A percentile compares a stretch with the other conserved stretches of the same genome.
Evolutionary conservation across 2,888 invertebrate genomes (phyloP).

Genomic region (Dryococelus australis): DNA sequence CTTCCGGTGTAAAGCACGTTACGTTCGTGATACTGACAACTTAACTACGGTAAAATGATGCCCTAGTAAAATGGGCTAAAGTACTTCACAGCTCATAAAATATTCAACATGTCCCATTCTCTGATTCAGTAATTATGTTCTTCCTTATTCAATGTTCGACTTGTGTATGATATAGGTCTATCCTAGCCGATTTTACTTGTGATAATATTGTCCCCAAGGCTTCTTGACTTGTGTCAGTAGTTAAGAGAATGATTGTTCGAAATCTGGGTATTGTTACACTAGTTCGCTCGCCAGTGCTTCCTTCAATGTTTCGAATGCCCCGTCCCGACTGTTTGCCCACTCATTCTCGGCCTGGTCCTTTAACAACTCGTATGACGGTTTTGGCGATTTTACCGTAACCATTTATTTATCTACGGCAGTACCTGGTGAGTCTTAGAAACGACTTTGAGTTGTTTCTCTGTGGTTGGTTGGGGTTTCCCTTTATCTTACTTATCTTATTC

Average conservation of each 20-base stretch:
- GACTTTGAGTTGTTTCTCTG: too few relatives aligned
- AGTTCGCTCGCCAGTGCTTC: constrained; percentile 28
- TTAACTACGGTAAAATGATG: constrained; percentile 53
- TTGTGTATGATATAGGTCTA: constrained; percentile 55
- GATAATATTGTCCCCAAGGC: constrained; percentile 52
- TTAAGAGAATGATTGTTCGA: constrained; percentile 50
- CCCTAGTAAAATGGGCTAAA: constrained; percentile 50
- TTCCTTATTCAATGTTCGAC: constrained; percentile 52
- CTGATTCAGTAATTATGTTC: constrained; percentile 55
- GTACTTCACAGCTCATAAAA: constrained; percentile 52
- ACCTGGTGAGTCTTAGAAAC: too few relatives aligned
- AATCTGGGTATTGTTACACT: constrained; percentile 44
- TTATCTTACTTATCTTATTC: too few relatives aligned
- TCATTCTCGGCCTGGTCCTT: too few relatives aligned
- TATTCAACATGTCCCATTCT: constrained; percentile 55
- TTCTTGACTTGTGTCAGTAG: constrained; percentile 54
- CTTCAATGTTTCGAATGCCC: constrained; percentile 34
- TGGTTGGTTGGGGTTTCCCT: too few relatives aligned
- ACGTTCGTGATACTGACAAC: too few relatives aligned
- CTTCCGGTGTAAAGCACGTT: too few relatives aligned
- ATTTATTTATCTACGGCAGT: too few relatives aligned
- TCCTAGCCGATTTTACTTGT: constrained; percentile 51
- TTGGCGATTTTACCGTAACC: too few relatives aligned
- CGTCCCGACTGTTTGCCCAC: too few relatives aligned
- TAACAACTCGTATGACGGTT: too few relatives aligned